These are phyloP conservation scores for Eulemur coronatus DNA, from an alignment of 2,797 vertebrate genomes.

Conservation along the genomic window DNA sequence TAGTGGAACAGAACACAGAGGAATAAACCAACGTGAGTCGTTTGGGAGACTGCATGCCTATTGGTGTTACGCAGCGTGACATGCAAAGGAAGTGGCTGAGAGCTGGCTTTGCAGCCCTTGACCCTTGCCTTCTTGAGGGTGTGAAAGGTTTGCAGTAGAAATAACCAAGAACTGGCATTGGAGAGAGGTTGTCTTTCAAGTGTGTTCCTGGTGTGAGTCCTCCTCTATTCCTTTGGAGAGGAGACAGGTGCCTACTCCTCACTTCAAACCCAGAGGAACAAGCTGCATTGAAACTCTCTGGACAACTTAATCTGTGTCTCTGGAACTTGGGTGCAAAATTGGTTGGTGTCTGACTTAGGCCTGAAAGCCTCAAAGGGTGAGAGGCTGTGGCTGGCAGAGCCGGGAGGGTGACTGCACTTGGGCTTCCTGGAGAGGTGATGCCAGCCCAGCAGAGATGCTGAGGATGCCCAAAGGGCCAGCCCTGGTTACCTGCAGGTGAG, in stretches of 20 bases:
- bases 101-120: not conserved
- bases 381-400: not conserved
- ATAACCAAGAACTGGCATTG: not conserved
- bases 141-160: not conserved
- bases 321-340: not conserved
- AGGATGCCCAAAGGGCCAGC: not conserved
- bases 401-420: not conserved
- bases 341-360: not conserved
- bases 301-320: not conserved
- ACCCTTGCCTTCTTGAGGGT: not conserved
- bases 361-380: not conserved
- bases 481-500: not conserved
- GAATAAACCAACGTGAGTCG: not conserved
- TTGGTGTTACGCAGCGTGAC: not conserved
- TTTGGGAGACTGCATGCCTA: not conserved
- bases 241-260: not conserved
- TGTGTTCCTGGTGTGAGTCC: too few relatives aligned
- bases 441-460: not conserved
- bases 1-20: not conserved
- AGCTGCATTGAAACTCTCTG: not conserved
- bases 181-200: not conserved
- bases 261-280: not conserved
- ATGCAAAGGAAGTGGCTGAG: not conserved
- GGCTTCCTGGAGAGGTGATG: not conserved
- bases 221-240: not conserved